Evolutionary conservation across 2,113 vertebrate genomes (phyloP), one percentile per base, ranked within the genome.

Genomic region (Oncorhynchus nerka): DNA sequence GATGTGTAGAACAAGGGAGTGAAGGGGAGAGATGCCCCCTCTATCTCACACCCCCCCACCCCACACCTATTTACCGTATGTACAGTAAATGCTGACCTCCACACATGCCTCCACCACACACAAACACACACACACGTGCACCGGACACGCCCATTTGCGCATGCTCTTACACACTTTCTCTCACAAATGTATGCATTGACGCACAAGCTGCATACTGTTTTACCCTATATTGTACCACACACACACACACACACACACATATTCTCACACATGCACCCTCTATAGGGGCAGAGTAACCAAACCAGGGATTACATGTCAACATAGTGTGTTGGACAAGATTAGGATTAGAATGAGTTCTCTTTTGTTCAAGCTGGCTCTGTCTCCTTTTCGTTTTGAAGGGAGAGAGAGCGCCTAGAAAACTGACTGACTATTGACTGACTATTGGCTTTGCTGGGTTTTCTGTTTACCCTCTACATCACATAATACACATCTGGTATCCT

Each of bases 81-180:
- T 34, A n/a, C 34, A 76, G 57, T 57, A 62, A 61, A 84, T 73
- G 67, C 73, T 81, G 81, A 77, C 76, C 75, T 75, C 74, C 65
- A 59, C 75, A 75, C 68, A 86, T 71, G 45, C 69, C 70, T 68
- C 67, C 76, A 70, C 65, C 75, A 74, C 68, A 86, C 87, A 90
- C 88, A 88, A 34, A 34, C 87, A 90, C 88, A 89, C 79, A 74
- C 79, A 74, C 75, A 79, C 85, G 82, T 83, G 22, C 70, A 72
- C 16, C 15, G n/a, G 4, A 75, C 68, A 19, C 68, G 34, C 48
- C 22, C 71, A 55, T 55, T 55, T 55, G 51, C 16, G 49, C 49
- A 71, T 32, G 39, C 55, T 74, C 55, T 72, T 28, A 71, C 45
- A 55, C 69, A 51, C 24, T 24, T 49, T 74, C 76, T 83, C 68